Percentiles rank a stretch among this genome's conserved stretches.
These are phyloP conservation scores for Pseudomyrmex gracilis DNA, from an alignment of 1,140 invertebrate genomes.

Conservation along the genomic window DNA sequence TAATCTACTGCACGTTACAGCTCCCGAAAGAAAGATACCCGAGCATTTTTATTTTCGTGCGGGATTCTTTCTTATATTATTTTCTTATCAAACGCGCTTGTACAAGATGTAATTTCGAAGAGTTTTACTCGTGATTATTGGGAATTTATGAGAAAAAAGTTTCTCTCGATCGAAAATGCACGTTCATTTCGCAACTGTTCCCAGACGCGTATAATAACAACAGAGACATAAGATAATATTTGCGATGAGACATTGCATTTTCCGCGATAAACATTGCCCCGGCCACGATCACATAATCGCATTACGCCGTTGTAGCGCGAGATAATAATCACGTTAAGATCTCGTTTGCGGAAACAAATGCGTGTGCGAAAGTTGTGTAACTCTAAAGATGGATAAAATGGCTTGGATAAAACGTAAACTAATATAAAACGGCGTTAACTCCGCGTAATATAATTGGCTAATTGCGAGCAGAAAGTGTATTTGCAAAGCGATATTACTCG, in stretches of 20 bases:
- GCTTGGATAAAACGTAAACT: not conserved
- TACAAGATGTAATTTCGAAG: not conserved
- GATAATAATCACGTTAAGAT: conserved; percentile 33
- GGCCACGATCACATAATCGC: conserved; percentile 16
- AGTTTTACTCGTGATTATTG: too few relatives aligned
- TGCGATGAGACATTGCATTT: conserved; percentile 10
- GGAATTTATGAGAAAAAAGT: too few relatives aligned
- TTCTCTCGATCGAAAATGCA: too few relatives aligned
- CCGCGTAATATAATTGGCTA: not conserved
- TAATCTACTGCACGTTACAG: conserved; percentile 7
- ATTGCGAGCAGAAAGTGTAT: not conserved
- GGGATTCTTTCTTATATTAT: too few relatives aligned
- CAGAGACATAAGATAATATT: not conserved
- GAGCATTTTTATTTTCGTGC: too few relatives aligned
- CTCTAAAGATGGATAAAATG: not conserved
- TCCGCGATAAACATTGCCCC: conserved; percentile 18
- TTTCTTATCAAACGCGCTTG: too few relatives aligned
- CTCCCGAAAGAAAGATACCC: not conserved
- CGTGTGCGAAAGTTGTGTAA: not conserved
- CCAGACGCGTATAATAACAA: not conserved
- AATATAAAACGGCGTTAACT: not conserved
- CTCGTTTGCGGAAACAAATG: not conserved
- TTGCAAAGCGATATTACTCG: not conserved
- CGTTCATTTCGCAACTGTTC: not conserved
- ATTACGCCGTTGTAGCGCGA: conserved; percentile 1